phyloP scores from a whole-genome alignment of 1,140 invertebrate species.

The Apolygus lucorum region DNA sequence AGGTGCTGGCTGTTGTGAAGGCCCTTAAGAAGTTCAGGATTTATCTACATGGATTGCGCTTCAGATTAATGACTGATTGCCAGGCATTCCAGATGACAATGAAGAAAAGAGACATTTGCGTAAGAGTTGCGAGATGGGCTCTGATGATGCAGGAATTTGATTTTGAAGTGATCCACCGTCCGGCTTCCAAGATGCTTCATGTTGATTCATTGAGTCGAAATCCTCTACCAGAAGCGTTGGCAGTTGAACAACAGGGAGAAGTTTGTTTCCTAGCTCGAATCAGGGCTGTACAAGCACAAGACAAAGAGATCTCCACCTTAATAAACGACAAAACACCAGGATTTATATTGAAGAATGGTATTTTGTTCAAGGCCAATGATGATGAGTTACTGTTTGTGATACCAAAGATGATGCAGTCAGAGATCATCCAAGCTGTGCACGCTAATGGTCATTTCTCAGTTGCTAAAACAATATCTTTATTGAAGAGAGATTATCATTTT shows the following conservation, averaged over 20 bases:
- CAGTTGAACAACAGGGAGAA: not conserved
- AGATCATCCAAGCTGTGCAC: constrained; percentile 36
- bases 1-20: constrained; percentile 29
- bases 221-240: constrained; percentile 18
- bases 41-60: not conserved
- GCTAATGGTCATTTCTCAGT: constrained; percentile 38
- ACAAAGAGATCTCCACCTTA: constrained; percentile 12
- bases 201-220: constrained; percentile 27
- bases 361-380: constrained; percentile 27
- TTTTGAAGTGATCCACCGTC: constrained; percentile 27
- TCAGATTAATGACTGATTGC: constrained; percentile 35
- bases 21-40: constrained; percentile 18
- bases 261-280: constrained; percentile 33
- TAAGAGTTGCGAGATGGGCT: constrained; percentile 31
- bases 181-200: constrained; percentile 18
- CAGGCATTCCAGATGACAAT: constrained; percentile 36
- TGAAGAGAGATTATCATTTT: constrained; percentile 39
- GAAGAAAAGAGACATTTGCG: constrained; percentile 34
- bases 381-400: constrained; percentile 29
- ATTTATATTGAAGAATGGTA: constrained; percentile 21
- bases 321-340: constrained; percentile 14
- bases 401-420: constrained; percentile 33
- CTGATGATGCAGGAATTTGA: constrained; percentile 35
- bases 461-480: constrained; percentile 38
- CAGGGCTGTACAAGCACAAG: constrained; percentile 25